Percentiles rank a stretch among this genome's conserved stretches.
These are phyloP conservation scores for Eupithecia inturbata DNA, from an alignment of 2,888 invertebrate genomes.

Conservation along the genomic window DNA sequence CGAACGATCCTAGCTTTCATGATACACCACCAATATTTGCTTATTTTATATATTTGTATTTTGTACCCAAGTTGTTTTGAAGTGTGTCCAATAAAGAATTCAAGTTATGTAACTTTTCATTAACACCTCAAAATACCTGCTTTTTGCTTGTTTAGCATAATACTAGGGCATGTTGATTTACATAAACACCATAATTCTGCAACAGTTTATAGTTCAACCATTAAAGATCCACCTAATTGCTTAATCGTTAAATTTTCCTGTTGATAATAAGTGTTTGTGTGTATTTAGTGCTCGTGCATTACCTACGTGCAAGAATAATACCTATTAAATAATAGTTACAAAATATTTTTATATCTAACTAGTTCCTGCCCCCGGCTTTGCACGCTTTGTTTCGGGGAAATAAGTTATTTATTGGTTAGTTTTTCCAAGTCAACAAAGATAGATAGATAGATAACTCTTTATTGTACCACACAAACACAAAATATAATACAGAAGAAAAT, in stretches of 20 bases:
- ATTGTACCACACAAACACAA: too few species aligned
- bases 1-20: background rate
- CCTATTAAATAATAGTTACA: background rate
- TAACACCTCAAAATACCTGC: too few species aligned
- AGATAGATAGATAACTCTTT: too few species aligned
- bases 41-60: too few species aligned
- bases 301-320: too few species aligned
- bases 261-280: background rate
- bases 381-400: background rate
- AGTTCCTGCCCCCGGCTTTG: background rate
- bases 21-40: background rate
- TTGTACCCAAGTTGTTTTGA: too few species aligned
- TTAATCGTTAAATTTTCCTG: slow-evolving; percentile 1
- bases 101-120: too few species aligned
- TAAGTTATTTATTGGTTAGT: background rate
- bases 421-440: background rate
- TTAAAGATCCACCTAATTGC: background rate
- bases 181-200: background rate
- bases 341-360: background rate
- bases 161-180: background rate
- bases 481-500: too few species aligned
- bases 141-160: background rate
- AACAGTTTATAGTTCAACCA: background rate
- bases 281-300: background rate
- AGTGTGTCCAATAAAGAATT: too few species aligned